Evolutionary conservation across 1,140 invertebrate species (phyloP).

Genomic region (Thereuonema tuberculata): DNA sequence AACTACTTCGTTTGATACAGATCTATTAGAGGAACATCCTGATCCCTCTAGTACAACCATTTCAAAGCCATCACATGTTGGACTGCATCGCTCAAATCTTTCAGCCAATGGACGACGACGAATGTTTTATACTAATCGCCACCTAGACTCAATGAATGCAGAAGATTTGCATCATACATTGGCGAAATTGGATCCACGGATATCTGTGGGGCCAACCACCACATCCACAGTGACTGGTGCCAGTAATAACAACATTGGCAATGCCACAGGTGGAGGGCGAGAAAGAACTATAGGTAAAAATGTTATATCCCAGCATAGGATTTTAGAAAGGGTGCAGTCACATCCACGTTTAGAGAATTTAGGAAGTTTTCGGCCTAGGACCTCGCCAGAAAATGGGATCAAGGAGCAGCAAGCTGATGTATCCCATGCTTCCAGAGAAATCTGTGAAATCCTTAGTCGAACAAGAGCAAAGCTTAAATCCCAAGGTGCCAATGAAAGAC

Average conservation of each 20-base stretch:
- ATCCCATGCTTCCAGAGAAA: not conserved
- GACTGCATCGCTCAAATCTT: not conserved
- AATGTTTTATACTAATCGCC: not conserved
- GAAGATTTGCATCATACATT: conserved; percentile 2
- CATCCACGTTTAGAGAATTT: not conserved
- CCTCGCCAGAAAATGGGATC: not conserved
- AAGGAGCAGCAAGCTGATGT: not conserved
- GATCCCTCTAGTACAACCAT: no score
- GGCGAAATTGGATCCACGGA: conserved; percentile 7
- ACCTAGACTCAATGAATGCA: not conserved
- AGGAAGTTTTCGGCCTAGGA: not conserved
- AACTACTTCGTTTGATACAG: not conserved
- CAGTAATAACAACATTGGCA: not conserved
- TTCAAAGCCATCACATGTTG: no score
- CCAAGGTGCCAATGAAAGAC: no score
- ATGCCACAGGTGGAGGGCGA: not conserved
- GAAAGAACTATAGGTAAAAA: no score
- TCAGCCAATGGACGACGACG: not conserved
- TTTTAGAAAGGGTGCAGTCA: not conserved
- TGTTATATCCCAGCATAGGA: no score
- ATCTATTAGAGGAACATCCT: no score
- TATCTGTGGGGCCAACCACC: not conserved
- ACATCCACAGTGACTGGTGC: not conserved
- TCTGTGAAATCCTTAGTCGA: not conserved
- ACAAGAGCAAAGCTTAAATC: not conserved